Evolutionary conservation across 2,888 invertebrate genomes (phyloP).

Genomic region (Stenchaetothrips biformis): DNA sequence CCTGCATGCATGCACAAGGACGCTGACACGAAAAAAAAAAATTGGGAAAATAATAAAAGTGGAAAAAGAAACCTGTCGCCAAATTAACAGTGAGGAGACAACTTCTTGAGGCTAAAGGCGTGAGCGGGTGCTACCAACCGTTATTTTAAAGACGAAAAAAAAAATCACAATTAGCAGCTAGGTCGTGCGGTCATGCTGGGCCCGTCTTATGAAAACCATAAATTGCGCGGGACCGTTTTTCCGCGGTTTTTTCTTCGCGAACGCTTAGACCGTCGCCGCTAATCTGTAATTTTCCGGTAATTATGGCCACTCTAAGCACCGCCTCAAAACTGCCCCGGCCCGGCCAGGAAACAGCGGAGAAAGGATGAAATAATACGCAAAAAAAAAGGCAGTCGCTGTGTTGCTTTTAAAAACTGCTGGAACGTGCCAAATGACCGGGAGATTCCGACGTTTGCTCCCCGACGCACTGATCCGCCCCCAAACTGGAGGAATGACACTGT

Average conservation of each 20-base stretch:
- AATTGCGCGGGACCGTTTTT: not conserved
- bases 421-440: too few species aligned
- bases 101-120: not conserved
- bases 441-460: too few species aligned
- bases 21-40: too few species aligned
- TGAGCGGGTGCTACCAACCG: not conserved
- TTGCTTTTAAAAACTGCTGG: too few species aligned
- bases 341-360: not conserved
- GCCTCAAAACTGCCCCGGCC: not conserved
- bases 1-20: too few species aligned
- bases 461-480: too few species aligned
- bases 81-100: not conserved
- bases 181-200: not conserved
- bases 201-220: constrained; percentile 11
- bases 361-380: too few species aligned
- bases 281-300: constrained; percentile 10
- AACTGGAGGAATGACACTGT: too few species aligned
- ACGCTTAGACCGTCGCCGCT: not conserved
- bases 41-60: not conserved
- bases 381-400: too few species aligned
- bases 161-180: not conserved
- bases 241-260: not conserved
- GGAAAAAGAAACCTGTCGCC: not conserved
- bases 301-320: not conserved
- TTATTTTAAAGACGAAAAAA: not conserved